Conservation (phyloP, 2,888 invertebrate species). For the Mimachlamys varia region DNA sequence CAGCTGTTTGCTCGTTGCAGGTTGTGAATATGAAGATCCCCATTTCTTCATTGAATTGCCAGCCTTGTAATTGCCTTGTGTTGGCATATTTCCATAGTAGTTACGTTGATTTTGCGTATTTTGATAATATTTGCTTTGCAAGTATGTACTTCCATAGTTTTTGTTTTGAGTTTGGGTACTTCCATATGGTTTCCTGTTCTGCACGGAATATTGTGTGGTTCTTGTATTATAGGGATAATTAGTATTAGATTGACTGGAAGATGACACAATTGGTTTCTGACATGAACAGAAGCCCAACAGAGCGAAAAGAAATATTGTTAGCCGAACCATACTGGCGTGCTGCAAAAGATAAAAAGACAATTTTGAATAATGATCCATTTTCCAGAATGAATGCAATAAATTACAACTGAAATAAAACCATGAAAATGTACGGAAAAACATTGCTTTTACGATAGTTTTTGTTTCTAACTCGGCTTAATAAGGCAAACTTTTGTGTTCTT, state of each 20-base stretch:
- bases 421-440: no score
- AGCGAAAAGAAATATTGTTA: background rate
- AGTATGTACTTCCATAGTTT: background rate
- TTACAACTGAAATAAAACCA: no score
- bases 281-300: background rate
- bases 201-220: background rate
- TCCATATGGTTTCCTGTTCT: background rate
- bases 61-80: background rate
- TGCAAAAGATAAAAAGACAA: background rate
- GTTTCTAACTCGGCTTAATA: no score
- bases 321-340: background rate
- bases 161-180: background rate
- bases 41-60: background rate
- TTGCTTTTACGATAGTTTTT: no score
- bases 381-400: no score
- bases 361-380: background rate
- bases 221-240: background rate
- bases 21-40: no score
- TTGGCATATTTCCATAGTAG: no score
- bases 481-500: no score
- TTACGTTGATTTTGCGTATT: no score
- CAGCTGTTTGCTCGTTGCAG: background rate
- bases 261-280: background rate
- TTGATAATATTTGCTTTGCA: no score
- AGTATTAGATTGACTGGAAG: background rate